These are phyloP conservation scores for Stichopus chloronotus DNA, from an alignment of 35 echinoderm and acorn worm genomes.

Conservation along the genomic window DNA sequence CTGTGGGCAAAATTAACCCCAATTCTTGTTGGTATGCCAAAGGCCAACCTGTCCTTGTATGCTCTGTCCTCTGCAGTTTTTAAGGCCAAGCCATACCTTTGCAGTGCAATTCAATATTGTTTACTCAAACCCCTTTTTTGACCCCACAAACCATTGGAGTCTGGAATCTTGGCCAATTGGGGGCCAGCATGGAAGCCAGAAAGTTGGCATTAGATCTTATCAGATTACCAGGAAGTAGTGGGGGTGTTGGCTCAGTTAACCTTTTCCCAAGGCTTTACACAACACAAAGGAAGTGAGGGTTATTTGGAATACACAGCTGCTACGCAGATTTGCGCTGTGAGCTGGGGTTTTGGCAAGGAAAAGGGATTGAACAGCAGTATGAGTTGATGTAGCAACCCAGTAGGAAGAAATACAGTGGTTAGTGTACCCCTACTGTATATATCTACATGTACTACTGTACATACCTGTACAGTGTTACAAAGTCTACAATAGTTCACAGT, in stretches of 20 bases:
- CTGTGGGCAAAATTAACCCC: conserved; percentile 69
- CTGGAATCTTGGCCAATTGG: conserved; percentile 63
- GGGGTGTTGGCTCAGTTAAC: conserved; percentile 57
- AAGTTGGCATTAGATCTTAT: conserved; percentile 47
- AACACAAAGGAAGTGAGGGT: conserved; percentile 55
- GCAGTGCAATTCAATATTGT: conserved; percentile 37
- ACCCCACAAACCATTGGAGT: conserved; percentile 45
- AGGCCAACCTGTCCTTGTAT: conserved; percentile 53
- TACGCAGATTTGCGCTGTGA: conserved; percentile 11
- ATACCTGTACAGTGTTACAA: no score
- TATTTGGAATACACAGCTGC: conserved; percentile 24
- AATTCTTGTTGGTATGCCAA: conserved; percentile 66
- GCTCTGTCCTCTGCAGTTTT: background rate
- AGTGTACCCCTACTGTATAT: background rate
- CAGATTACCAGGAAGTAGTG: conserved; percentile 60
- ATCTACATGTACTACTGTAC: background rate
- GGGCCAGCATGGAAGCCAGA: conserved; percentile 8
- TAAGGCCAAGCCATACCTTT: background rate
- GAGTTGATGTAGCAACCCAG: background rate
- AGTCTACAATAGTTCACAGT: no score
- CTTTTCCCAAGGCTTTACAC: conserved; percentile 36
- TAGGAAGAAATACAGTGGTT: background rate
- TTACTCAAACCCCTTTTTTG: conserved; percentile 60
- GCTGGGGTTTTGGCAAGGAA: conserved; percentile 38
- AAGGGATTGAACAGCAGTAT: background rate